These are phyloP conservation scores for Neogobius melanostomus DNA, from an alignment of 2,113 vertebrate species.

Conservation along the genomic window DNA sequence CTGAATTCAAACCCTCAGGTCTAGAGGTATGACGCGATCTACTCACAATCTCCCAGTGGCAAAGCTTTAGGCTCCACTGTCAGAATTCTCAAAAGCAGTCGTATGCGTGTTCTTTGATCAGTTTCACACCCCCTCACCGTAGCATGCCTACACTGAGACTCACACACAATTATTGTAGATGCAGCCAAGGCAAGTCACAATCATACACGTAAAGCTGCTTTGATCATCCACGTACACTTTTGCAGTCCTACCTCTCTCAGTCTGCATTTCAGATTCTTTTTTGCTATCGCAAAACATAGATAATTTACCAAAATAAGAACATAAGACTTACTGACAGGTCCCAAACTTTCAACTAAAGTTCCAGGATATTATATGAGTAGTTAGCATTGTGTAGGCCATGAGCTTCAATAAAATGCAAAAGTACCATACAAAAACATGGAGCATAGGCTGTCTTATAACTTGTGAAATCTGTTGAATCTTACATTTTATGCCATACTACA, in stretches of 20 bases:
- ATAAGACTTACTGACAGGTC: constrained; percentile 27
- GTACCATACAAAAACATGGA: too few relatives aligned
- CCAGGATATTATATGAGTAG: background rate
- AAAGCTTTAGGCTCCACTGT: constrained; percentile 59
- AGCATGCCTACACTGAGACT: constrained; percentile 17
- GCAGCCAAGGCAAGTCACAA: constrained; percentile 43
- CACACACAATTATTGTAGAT: constrained; percentile 33
- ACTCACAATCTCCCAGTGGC: constrained; percentile 60
- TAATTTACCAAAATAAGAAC: constrained; percentile 8
- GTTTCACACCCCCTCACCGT: constrained; percentile 36
- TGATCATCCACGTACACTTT: constrained; percentile 60
- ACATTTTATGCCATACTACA: too few relatives aligned
- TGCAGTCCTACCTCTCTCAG: constrained; percentile 32
- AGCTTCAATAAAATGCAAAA: background rate
- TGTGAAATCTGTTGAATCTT: too few relatives aligned
- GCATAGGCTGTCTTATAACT: too few relatives aligned
- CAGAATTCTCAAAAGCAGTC: constrained; percentile 61
- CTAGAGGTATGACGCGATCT: constrained; percentile 67
- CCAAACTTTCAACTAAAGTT: constrained; percentile 27
- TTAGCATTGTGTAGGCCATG: background rate
- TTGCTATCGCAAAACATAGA: constrained; percentile 4
- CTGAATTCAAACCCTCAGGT: constrained; percentile 56
- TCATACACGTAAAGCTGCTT: constrained; percentile 49
- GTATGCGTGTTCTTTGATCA: constrained; percentile 65
- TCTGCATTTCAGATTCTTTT: constrained; percentile 28